phyloP scores from a whole-genome alignment of 2,797 vertebrate species.

The Enteromius thamalakanensis region DNA sequence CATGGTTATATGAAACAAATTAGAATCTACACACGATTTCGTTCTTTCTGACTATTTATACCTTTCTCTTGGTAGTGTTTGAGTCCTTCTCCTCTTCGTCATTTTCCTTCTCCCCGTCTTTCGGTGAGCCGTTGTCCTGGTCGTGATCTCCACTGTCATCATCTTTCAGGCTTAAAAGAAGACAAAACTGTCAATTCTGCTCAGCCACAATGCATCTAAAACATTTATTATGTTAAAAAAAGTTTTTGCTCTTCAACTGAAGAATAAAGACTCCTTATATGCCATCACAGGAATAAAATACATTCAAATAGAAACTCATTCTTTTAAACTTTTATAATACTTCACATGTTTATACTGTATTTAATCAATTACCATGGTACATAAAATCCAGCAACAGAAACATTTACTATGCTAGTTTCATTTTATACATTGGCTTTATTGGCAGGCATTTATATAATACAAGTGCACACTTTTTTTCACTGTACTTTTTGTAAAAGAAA shows the following conservation, averaged over 20 bases:
- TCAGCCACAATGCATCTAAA: background rate
- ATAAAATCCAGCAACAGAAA: background rate
- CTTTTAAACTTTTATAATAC: background rate
- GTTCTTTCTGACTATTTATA: conserved; percentile 27
- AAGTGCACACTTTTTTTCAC: too few relatives aligned
- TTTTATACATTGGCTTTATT: background rate
- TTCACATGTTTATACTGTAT: background rate
- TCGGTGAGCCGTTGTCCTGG: conserved; percentile 82
- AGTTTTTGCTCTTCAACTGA: background rate
- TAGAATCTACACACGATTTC: background rate
- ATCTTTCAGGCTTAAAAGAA: conserved; percentile 78
- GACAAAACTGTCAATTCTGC: conserved; percentile 9
- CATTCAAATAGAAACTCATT: background rate
- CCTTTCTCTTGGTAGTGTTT: conserved; percentile 75
- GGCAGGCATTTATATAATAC: too few relatives aligned
- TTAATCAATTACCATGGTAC: background rate
- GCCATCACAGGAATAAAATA: background rate
- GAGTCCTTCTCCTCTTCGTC: conserved; percentile 80
- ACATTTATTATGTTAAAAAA: background rate
- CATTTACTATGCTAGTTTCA: background rate
- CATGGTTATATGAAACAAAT: background rate
- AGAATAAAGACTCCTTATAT: background rate
- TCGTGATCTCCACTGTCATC: conserved; percentile 86
- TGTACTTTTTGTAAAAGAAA: background rate
- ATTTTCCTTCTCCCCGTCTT: conserved; percentile 82